Conservation (phyloP, 2,888 invertebrate genomes). For the Rhagium mordax region DNA sequence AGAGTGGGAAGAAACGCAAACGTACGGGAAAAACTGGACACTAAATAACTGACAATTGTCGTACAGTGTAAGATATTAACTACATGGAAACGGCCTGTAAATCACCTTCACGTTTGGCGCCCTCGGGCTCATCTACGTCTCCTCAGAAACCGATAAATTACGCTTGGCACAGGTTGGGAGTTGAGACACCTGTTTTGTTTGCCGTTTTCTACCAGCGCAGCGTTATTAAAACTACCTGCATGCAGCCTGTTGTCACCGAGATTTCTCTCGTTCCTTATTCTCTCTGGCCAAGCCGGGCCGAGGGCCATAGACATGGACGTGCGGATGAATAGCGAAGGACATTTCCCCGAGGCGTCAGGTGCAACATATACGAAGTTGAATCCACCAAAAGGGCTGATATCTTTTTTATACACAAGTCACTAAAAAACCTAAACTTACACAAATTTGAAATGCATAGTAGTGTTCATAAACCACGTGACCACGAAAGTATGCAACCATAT, state of each 20-base stretch:
- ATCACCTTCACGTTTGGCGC: background rate
- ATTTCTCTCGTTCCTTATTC: background rate
- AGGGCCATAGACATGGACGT: background rate
- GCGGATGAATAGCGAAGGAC: too few relatives aligned
- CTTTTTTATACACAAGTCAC: too few relatives aligned
- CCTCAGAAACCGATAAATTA: slow-evolving; percentile 7
- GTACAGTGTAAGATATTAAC: background rate
- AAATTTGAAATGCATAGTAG: too few relatives aligned
- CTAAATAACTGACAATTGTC: background rate
- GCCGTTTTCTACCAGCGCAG: slow-evolving; percentile 6
- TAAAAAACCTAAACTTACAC: too few relatives aligned
- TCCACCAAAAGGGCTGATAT: too few relatives aligned
- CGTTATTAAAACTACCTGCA: slow-evolving; percentile 10
- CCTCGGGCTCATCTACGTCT: background rate
- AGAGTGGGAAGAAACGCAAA: too few relatives aligned
- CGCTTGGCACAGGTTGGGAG: slow-evolving; percentile 11
- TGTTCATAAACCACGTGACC: too few relatives aligned
- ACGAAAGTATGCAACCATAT: too few relatives aligned
- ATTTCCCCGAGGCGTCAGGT: too few relatives aligned
- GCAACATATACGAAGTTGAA: too few relatives aligned
- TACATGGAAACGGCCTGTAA: background rate
- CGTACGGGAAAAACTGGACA: background rate
- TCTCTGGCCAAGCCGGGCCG: background rate
- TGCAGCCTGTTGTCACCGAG: slow-evolving; percentile 1
- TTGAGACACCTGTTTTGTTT: slow-evolving; percentile 25